Base-by-base conservation (phyloP, 2,113 vertebrate genomes). In the Corythaixoides concolor region DNA sequence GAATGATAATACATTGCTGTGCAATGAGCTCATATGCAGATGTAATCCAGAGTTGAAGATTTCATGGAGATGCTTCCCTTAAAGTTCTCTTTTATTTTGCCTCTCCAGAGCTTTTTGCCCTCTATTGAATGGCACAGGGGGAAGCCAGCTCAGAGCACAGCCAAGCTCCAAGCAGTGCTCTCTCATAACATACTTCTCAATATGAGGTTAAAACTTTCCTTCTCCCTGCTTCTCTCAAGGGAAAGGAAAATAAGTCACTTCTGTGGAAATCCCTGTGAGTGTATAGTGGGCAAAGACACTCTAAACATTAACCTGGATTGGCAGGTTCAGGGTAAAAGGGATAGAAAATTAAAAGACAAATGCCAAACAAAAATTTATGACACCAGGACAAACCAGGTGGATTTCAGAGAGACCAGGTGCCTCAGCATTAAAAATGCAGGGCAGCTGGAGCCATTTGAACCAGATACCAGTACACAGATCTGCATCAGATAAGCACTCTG, bases 1-100 rank as follows among this genome's bases (percentile, higher is more conserved):
- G 41, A 90, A 67, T 8, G 88, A 90, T 87, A 96, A 92, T 73
- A 95, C 95, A 95, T 97, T 94, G 72, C 81, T 96, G 75, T 69
- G 93, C 83, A 94, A 88, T 96, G 95, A 96, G 92, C 85, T 95
- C 92, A 96, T 73, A 94, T 30, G 74, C 47, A 93, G 92, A 95
- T 76, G 56, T 50, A 96, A 95, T 78, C 82, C 94, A 86, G 60
- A 91, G 72, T 0, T 86, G 75, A 94, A 95, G 89, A 95, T 50
- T 91, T 89, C 69, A 90, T 66, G 3, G 7, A 93, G 85, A 84
- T 11, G 2, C 47, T 85, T 89, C 35, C 62, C 74, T 89, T 91
- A 32, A 88, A 93, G 84, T 76, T 84, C 60, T 53, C 62, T 66
- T 85, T 89, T 80, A 76, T 94, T 96, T 87, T 78, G 67, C 50